These are phyloP conservation scores for Saguinus midas DNA, from an alignment of 2,113 vertebrate species.

Conservation along the genomic window DNA sequence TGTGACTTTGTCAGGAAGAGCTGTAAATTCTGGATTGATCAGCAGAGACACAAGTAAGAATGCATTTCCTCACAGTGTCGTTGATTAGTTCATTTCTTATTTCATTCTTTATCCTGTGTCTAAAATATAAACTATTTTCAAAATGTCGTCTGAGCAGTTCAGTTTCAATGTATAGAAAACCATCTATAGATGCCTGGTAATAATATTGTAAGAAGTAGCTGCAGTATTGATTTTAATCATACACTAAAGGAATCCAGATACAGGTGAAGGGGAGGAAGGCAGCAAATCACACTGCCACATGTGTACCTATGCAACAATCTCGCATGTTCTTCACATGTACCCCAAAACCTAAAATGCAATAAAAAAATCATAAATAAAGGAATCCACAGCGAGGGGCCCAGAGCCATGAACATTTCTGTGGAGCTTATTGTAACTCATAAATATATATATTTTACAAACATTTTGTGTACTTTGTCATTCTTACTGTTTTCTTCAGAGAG, in stretches of 20 bases:
- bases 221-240: not conserved
- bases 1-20: slow-evolving; percentile 98
- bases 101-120: not conserved
- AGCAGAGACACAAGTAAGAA: slow-evolving; percentile 89
- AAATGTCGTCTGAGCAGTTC: not conserved
- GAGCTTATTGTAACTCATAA: not conserved
- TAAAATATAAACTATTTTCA: slow-evolving; percentile 26
- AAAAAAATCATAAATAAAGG: not conserved
- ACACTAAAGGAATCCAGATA: not conserved
- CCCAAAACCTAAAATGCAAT: too few relatives aligned
- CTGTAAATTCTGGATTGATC: slow-evolving; percentile 98
- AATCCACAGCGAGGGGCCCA: not conserved
- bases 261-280: too few relatives aligned
- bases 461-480: not conserved
- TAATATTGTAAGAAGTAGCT: not conserved
- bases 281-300: too few relatives aligned
- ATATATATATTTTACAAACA: not conserved
- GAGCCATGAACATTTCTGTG: not conserved
- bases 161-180: not conserved
- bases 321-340: too few relatives aligned
- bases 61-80: not conserved
- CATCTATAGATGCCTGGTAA: not conserved
- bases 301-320: too few relatives aligned
- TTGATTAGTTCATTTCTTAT: slow-evolving; percentile 4
- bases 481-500: not conserved